A percentile compares a stretch with the other conserved stretches of the same genome.
These are phyloP conservation scores for Bubo blakistoni DNA, from an alignment of 2,113 vertebrate genomes.

Conservation along the genomic window DNA sequence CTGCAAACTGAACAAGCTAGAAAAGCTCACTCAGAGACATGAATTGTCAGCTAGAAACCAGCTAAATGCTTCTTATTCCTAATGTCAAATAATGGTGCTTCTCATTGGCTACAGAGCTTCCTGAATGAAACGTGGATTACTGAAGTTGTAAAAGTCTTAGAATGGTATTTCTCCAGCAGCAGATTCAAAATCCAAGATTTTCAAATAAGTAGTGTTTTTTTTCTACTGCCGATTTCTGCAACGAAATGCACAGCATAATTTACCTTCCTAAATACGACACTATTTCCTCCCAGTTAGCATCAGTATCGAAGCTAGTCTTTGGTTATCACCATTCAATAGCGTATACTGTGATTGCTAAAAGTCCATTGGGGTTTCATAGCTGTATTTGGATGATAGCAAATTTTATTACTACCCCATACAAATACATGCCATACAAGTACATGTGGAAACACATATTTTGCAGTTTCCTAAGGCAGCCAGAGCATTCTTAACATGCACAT, in stretches of 20 bases:
- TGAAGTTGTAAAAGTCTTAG: neutral
- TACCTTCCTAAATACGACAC: neutral
- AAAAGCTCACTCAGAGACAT: neutral
- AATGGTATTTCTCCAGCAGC: neutral
- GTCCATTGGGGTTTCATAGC: neutral
- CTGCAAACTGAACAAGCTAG: neutral
- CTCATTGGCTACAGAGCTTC: neutral
- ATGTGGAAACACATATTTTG: neutral
- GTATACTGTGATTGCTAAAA: neutral
- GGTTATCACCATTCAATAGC: neutral
- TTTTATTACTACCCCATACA: neutral
- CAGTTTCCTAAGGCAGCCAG: neutral
- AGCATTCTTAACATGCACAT: neutral
- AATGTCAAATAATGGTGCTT: neutral
- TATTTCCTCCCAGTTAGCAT: neutral
- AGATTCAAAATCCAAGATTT: neutral
- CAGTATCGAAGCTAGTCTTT: neutral
- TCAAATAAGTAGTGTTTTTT: neutral
- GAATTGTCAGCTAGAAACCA: neutral
- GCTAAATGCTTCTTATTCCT: neutral
- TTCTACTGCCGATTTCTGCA: neutral
- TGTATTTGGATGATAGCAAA: neutral
- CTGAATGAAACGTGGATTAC: neutral
- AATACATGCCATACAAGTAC: neutral
- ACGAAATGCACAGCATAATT: neutral